These are phyloP conservation scores for Spilarctia lutea DNA, from an alignment of 2,888 invertebrate genomes.

Conservation along the genomic window DNA sequence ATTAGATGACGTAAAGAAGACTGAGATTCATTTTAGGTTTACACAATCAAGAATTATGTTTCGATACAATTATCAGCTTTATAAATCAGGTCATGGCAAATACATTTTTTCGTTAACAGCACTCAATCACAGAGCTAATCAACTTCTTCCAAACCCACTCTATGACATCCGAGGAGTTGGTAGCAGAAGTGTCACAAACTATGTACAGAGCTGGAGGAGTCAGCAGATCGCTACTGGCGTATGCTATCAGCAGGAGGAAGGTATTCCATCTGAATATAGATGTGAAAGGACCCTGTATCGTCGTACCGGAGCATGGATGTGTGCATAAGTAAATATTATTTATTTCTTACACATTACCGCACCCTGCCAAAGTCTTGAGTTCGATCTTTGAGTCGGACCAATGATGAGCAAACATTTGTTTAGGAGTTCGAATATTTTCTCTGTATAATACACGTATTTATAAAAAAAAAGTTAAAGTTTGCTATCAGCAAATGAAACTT, in stretches of 20 bases:
- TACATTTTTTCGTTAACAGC: slow-evolving; percentile 74
- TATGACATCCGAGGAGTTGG: slow-evolving; percentile 76
- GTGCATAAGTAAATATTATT: slow-evolving; percentile 84
- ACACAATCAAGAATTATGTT: too few relatives aligned
- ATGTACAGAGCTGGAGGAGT: slow-evolving; percentile 69
- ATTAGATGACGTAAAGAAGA: too few relatives aligned
- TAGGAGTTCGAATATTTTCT: too few relatives aligned
- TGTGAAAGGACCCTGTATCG: slow-evolving; percentile 91
- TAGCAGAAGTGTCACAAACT: slow-evolving; percentile 60
- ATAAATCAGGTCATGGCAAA: neutral
- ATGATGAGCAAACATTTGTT: too few relatives aligned
- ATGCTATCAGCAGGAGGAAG: slow-evolving; percentile 83
- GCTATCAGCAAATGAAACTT: too few relatives aligned
- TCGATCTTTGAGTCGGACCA: too few relatives aligned
- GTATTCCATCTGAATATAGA: slow-evolving; percentile 91
- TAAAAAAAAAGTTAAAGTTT: too few relatives aligned
- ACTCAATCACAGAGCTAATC: slow-evolving; percentile 90
- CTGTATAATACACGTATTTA: too few relatives aligned
- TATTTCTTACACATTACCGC: neutral
- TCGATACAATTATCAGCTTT: too few relatives aligned
- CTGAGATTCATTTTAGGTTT: too few relatives aligned
- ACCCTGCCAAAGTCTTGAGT: neutral
- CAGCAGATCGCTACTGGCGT: slow-evolving; percentile 80
- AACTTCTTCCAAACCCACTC: slow-evolving; percentile 89
- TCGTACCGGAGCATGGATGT: slow-evolving; percentile 92